These are phyloP conservation scores for Takifugu flavidus DNA, from an alignment of 2,113 vertebrate genomes.

Conservation along the genomic window DNA sequence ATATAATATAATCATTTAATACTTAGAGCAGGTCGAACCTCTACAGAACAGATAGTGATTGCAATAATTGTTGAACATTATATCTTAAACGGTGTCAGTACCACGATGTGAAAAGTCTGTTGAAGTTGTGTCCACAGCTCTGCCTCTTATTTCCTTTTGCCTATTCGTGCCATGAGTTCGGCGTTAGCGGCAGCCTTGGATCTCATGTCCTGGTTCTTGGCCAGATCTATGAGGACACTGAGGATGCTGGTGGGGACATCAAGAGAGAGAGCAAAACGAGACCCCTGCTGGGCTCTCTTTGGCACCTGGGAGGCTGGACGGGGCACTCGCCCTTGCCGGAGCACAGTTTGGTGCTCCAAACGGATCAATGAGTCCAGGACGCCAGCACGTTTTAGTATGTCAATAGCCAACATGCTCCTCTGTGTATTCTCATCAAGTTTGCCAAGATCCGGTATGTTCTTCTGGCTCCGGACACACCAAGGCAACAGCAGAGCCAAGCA, in stretches of 20 bases:
- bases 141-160: constrained; percentile 71
- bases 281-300: constrained; percentile 70
- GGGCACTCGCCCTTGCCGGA: constrained; percentile 26
- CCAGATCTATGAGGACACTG: constrained; percentile 79
- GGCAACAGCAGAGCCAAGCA: constrained; percentile 72
- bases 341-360: constrained; percentile 32
- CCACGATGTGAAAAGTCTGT: constrained; percentile 9
- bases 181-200: constrained; percentile 81
- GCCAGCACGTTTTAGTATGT: constrained; percentile 41
- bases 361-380: constrained; percentile 44
- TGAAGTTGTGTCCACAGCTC: not conserved
- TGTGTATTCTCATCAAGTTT: constrained; percentile 43
- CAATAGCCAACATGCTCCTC: constrained; percentile 47
- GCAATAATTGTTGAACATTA: constrained; percentile 17
- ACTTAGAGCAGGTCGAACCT: constrained; percentile 41
- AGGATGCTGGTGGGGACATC: constrained; percentile 81
- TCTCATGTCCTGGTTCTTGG: constrained; percentile 81
- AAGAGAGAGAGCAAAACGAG: constrained; percentile 77
- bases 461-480: constrained; percentile 43
- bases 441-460: constrained; percentile 17
- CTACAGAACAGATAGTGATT: constrained; percentile 37
- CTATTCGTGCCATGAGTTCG: constrained; percentile 80
- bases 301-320: constrained; percentile 43
- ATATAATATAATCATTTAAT: constrained; percentile 7
- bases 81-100: constrained; percentile 29